Evolutionary conservation across 1,140 invertebrate species (phyloP).

Genomic region (Ooceraea biroi): DNA sequence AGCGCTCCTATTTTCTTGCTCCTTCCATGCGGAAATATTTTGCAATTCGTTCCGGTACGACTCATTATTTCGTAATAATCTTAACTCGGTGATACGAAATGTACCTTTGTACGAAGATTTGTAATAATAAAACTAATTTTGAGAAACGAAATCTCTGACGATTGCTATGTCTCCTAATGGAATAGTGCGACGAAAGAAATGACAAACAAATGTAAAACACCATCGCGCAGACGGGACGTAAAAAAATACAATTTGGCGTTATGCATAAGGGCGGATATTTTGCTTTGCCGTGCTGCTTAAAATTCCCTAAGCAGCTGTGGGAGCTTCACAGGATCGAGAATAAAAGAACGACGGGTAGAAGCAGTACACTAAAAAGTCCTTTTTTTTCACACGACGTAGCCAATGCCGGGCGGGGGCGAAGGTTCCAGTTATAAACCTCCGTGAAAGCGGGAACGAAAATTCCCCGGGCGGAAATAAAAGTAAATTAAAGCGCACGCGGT

Average conservation of each 20-base stretch:
- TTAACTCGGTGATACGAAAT: not conserved
- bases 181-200: not conserved
- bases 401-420: constrained; percentile 41
- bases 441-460: constrained; percentile 72
- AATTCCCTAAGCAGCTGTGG: constrained; percentile 56
- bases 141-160: not conserved
- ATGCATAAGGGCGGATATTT: constrained; percentile 41
- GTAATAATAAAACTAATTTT: not conserved
- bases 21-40: not conserved
- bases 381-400: constrained; percentile 54
- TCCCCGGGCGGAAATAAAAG: constrained; percentile 76
- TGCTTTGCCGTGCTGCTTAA: constrained; percentile 44
- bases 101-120: not conserved
- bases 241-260: constrained; percentile 20
- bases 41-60: not conserved
- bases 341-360: constrained; percentile 63
- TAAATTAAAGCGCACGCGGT: constrained; percentile 75
- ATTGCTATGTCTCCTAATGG: not conserved
- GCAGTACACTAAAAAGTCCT: constrained; percentile 44
- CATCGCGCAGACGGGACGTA: not conserved
- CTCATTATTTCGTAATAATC: not conserved
- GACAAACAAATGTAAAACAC: not conserved
- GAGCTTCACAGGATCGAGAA: constrained; percentile 63
- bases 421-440: constrained; percentile 71
- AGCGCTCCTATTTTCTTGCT: not conserved